Conservation (phyloP, 2,888 invertebrate species). For the Xylocampa areola region DNA sequence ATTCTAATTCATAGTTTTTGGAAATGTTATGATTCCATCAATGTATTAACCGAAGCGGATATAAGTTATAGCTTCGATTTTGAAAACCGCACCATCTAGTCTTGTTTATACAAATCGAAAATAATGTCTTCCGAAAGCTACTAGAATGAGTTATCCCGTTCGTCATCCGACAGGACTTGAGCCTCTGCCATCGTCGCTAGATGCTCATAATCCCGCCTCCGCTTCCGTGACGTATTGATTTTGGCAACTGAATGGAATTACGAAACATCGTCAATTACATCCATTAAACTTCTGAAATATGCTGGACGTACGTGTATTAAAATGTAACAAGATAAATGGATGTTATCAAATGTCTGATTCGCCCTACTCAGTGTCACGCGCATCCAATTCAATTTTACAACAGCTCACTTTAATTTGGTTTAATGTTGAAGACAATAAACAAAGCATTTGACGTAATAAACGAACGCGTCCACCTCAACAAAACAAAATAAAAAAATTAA, state of each 20-base stretch:
- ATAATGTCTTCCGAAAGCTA: constrained; percentile 33
- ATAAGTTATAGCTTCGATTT: constrained; percentile 7
- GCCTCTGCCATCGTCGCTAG: constrained; percentile 50
- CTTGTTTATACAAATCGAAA: constrained; percentile 50
- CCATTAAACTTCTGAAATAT: constrained; percentile 49
- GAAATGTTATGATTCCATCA: too few relatives aligned
- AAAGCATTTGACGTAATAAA: constrained; percentile 55
- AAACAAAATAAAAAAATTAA: constrained; percentile 41
- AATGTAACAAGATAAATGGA: constrained; percentile 30
- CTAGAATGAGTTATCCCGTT: constrained; percentile 50
- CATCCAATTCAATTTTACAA: constrained; percentile 65
- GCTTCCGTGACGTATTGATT: constrained; percentile 66
- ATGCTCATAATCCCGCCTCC: constrained; percentile 62
- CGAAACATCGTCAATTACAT: constrained; percentile 65
- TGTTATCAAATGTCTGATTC: constrained; percentile 24
- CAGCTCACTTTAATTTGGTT: constrained; percentile 70
- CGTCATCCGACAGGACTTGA: constrained; percentile 39
- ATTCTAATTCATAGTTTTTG: too few relatives aligned
- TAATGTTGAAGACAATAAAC: constrained; percentile 66
- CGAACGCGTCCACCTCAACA: constrained; percentile 22
- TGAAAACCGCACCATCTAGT: constrained; percentile 19
- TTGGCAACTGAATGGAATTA: constrained; percentile 72
- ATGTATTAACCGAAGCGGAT: constrained; percentile 4
- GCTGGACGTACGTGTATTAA: constrained; percentile 10
- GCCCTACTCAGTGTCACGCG: constrained; percentile 58